Conservation (phyloP, 2,888 invertebrate genomes). For the Papilio protenor region DNA sequence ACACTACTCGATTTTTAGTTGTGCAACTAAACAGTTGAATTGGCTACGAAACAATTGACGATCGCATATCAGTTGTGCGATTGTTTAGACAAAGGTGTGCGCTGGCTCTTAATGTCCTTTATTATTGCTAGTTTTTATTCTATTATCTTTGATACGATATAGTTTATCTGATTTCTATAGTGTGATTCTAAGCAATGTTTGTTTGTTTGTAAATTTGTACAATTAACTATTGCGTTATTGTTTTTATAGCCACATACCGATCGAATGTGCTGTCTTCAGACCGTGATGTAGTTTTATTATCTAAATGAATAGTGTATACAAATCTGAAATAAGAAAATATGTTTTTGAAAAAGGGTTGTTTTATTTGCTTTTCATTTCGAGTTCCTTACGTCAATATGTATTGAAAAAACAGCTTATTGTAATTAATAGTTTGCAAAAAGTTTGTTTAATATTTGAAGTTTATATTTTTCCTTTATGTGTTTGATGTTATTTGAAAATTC, state of each 20-base stretch:
- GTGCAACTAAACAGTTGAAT: too few relatives aligned
- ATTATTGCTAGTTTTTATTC: too few relatives aligned
- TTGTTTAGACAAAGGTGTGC: too few relatives aligned
- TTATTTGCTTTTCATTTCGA: neutral
- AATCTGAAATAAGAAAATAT: neutral
- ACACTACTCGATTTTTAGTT: too few relatives aligned
- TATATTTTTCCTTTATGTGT: too few relatives aligned
- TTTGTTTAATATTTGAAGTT: too few relatives aligned
- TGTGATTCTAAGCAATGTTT: constrained; percentile 1
- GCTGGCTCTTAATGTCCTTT: too few relatives aligned
- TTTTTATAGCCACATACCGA: neutral
- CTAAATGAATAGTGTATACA: neutral
- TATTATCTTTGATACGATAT: too few relatives aligned
- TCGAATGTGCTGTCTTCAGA: neutral
- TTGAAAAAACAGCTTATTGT: neutral
- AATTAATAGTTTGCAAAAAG: too few relatives aligned
- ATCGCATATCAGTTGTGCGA: too few relatives aligned
- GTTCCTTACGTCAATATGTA: neutral
- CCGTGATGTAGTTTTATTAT: neutral
- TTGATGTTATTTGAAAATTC: too few relatives aligned
- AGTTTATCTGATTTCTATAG: neutral
- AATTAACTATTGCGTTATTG: constrained; percentile 7
- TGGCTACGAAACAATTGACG: too few relatives aligned
- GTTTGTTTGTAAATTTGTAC: constrained; percentile 12
- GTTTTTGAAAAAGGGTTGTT: neutral